Evolutionary conservation across 2,113 vertebrate species (phyloP).

Genomic region (Cyphomyrus plagiostoma): DNA sequence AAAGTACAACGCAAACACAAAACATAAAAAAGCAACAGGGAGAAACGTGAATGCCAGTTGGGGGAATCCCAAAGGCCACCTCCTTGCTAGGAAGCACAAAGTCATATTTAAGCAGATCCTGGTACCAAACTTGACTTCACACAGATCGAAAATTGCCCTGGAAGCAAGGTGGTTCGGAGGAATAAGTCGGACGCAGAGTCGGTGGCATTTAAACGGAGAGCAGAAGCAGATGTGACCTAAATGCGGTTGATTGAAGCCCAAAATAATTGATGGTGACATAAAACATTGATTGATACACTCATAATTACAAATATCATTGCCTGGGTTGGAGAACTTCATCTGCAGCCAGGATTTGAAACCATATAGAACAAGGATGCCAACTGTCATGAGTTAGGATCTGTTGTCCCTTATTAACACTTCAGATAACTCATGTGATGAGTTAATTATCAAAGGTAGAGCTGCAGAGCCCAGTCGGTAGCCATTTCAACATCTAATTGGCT

Average conservation of each 20-base stretch:
- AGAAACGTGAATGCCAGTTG: neutral
- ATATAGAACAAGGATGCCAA: slow-evolving; percentile 25
- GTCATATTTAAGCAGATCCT: neutral
- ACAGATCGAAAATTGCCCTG: neutral
- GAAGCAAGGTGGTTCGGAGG: neutral
- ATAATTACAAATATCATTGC: neutral
- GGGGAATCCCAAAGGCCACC: slow-evolving; percentile 18
- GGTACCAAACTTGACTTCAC: neutral
- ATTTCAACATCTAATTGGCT: slow-evolving; percentile 23
- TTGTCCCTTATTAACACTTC: slow-evolving; percentile 35
- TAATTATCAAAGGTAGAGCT: slow-evolving; percentile 22
- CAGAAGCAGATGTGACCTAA: neutral
- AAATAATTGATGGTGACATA: slow-evolving; percentile 35
- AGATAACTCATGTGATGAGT: slow-evolving; percentile 15
- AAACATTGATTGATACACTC: slow-evolving; percentile 13
- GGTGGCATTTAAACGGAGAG: neutral
- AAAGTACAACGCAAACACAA: neutral
- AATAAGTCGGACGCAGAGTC: slow-evolving; percentile 12
- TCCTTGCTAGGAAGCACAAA: neutral
- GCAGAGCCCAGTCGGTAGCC: slow-evolving; percentile 22
- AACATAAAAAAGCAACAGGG: neutral
- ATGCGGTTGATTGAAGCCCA: neutral
- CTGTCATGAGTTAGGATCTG: slow-evolving; percentile 35
- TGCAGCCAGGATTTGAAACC: neutral
- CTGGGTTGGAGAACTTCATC: neutral